A percentile compares a stretch with the other conserved stretches of the same genome.
Conservation (phyloP, 1,140 invertebrate species). For the Dolichoris vasculosae region DNA sequence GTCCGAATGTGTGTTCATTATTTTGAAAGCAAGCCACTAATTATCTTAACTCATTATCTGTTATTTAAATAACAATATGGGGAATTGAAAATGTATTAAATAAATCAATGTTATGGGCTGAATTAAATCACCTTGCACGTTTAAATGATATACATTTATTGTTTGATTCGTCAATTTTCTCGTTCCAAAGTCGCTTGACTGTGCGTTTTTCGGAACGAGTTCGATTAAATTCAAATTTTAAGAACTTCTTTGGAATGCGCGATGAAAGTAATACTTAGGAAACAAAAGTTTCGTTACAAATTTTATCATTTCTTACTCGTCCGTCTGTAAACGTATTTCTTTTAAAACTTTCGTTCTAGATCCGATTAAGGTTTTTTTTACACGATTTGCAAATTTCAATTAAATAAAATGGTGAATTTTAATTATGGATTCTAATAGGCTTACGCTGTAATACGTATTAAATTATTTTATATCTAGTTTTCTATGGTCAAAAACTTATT, state of each 20-base stretch:
- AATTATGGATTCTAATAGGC: too few relatives aligned
- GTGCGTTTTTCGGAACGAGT: neutral
- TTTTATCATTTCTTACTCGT: too few relatives aligned
- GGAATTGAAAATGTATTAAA: constrained; percentile 47
- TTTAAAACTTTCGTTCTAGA: too few relatives aligned
- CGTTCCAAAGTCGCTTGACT: neutral
- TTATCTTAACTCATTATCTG: constrained; percentile 53
- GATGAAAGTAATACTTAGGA: too few relatives aligned
- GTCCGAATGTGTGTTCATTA: constrained; percentile 17
- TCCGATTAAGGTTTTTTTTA: too few relatives aligned
- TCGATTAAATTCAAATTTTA: neutral
- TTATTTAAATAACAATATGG: constrained; percentile 45
- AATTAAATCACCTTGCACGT: constrained; percentile 27
- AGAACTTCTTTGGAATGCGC: too few relatives aligned
- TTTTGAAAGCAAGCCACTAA: constrained; percentile 52
- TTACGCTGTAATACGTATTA: neutral
- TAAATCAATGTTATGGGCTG: constrained; percentile 13
- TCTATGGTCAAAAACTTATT: neutral
- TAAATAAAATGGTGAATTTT: too few relatives aligned
- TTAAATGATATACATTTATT: constrained; percentile 22
- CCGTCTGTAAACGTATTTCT: too few relatives aligned
- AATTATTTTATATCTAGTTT: neutral
- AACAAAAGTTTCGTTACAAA: too few relatives aligned
- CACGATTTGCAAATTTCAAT: too few relatives aligned
- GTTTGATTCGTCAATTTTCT: neutral